Conservation (phyloP, 1,140 invertebrate genomes). For the Megalopta genalis region DNA sequence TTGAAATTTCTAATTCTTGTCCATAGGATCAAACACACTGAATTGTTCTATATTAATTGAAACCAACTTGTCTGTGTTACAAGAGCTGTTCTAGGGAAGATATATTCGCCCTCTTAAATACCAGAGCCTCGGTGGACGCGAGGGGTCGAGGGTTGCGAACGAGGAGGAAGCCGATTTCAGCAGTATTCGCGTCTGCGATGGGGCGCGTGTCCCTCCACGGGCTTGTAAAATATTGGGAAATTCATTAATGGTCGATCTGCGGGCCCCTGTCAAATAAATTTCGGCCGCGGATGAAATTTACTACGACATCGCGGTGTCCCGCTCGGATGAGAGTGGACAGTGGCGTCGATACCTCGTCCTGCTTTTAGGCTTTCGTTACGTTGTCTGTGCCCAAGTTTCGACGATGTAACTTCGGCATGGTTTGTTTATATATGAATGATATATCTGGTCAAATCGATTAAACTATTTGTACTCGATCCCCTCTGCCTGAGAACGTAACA, state of each 20-base stretch:
- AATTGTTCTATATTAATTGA: too few relatives aligned
- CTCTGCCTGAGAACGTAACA: too few relatives aligned
- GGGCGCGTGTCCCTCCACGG: conserved; percentile 35
- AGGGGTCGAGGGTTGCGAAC: not conserved
- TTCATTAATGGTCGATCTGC: conserved; percentile 62
- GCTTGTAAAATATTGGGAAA: conserved; percentile 60
- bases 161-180: conserved; percentile 36
- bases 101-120: conserved; percentile 54
- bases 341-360: not conserved
- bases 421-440: too few relatives aligned
- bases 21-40: too few relatives aligned
- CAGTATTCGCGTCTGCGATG: conserved; percentile 4
- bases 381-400: too few relatives aligned
- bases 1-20: too few relatives aligned
- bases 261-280: conserved; percentile 52
- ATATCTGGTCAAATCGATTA: too few relatives aligned
- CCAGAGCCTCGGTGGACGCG: not conserved
- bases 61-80: too few relatives aligned
- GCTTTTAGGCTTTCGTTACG: not conserved
- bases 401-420: too few relatives aligned
- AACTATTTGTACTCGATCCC: too few relatives aligned
- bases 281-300: conserved; percentile 43
- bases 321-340: not conserved
- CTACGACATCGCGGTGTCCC: conserved; percentile 1
- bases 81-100: conserved; percentile 28